These are phyloP conservation scores for Cerastoderma edule DNA, from an alignment of 2,888 invertebrate species.

Conservation along the genomic window DNA sequence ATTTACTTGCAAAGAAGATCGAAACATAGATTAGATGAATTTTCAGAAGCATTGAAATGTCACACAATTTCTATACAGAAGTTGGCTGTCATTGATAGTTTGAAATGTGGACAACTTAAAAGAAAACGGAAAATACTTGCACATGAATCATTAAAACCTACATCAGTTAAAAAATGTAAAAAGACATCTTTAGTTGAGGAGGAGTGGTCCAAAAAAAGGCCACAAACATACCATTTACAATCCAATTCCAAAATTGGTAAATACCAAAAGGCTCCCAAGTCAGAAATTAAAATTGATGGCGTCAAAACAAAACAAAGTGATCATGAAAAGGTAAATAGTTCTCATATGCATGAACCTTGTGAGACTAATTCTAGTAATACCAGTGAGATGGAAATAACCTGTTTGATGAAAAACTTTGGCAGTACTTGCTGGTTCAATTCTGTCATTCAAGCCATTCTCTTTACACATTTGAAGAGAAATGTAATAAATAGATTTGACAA, in stretches of 20 bases:
- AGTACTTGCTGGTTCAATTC: too few relatives aligned
- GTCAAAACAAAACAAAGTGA: background rate
- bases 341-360: too few relatives aligned
- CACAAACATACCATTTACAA: background rate
- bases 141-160: background rate
- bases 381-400: background rate
- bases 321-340: background rate
- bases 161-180: background rate
- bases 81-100: too few relatives aligned
- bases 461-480: too few relatives aligned
- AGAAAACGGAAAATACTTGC: background rate
- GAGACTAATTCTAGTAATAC: too few relatives aligned
- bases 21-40: too few relatives aligned
- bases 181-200: background rate
- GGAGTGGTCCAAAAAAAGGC: background rate
- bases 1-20: too few relatives aligned
- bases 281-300: background rate
- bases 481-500: background rate
- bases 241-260: background rate
- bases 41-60: too few relatives aligned
- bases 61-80: too few relatives aligned
- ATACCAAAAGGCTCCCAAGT: background rate
- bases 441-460: too few relatives aligned
- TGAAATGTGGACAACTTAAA: constrained; percentile 1
- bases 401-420: background rate